Base-by-base conservation (phyloP, 2,113 vertebrate genomes). In the Colaptes auratus region DNA sequence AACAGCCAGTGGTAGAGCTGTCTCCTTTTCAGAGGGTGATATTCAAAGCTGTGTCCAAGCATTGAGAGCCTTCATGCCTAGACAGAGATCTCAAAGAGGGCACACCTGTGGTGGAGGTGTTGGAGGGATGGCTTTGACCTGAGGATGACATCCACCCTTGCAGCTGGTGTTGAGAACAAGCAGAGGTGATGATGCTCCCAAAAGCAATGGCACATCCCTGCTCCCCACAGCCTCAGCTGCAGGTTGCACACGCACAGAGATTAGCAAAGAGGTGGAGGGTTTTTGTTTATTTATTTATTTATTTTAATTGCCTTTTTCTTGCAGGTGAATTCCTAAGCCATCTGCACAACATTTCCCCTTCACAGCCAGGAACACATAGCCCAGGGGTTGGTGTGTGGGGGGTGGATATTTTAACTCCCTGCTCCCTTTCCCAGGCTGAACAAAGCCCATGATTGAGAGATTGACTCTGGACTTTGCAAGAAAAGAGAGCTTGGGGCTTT, bases 281-380 rank as follows among this genome's bases (percentile, higher is more conserved):
- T 27, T 14, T 16, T 31, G 46, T 71, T 31, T 31, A 48, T 25
- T 27, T 7, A 39, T 39, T 39, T 39, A 39, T 39, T 39, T 39
- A 39, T 39, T 58, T 28, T n/a, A n/a, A 12, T 15, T 71, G 19
- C 11, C 80, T 27, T 44, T 85, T 96, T 94, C 94, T 95, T 95
- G 93, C 97, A 98, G 98, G 98, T 98, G 96, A 98, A 97, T 98
- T 97, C 92, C 92, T 96, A 83, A 92, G 28, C 59, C 96, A 95
- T 94, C 81, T 96, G 95, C 78, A 87, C 86, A 91, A 87, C 65
- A 95, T 89, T 97, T 97, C 89, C 89, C 89, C 89, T 90, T 59
- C 19, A 6, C 82, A 91, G 64, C 83, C 88, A 84, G 58, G 86
- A 75, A 78, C 72, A 69, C 42, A 12, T 71, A 72, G 88, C 79